These are phyloP conservation scores for Phaethornis superciliosus DNA, from an alignment of 2,113 vertebrate species.

Conservation along the genomic window DNA sequence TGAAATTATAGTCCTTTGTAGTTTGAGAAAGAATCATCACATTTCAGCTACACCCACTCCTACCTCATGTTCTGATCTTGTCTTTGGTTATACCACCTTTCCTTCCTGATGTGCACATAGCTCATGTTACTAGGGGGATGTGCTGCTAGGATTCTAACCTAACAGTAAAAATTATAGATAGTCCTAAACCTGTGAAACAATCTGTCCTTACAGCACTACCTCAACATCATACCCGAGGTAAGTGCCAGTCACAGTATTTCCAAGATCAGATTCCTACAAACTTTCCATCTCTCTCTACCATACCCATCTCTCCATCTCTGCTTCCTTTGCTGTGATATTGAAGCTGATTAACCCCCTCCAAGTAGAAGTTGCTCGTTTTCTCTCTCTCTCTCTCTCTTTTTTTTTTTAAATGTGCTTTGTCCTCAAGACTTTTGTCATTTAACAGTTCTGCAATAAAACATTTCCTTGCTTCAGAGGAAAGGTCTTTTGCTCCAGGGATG, in stretches of 20 bases:
- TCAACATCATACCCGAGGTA: not conserved
- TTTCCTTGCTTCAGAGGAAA: not conserved
- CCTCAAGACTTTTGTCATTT: not conserved
- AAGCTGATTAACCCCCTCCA: not conserved
- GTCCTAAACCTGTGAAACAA: not conserved
- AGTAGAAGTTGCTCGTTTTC: not conserved
- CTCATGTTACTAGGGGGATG: not conserved
- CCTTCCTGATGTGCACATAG: not conserved
- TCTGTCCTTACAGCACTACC: not conserved
- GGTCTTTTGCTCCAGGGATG: not conserved
- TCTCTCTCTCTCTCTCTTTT: not conserved
- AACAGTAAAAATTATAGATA: not conserved
- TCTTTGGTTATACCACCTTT: slow-evolving; percentile 26
- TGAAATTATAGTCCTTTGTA: slow-evolving; percentile 39
- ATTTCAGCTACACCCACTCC: slow-evolving; percentile 49
- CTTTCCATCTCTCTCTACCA: not conserved
- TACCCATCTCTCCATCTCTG: not conserved
- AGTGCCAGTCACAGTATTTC: not conserved
- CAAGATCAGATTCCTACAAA: not conserved
- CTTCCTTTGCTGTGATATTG: not conserved
- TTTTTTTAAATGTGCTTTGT: not conserved
- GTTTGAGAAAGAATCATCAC: slow-evolving; percentile 46
- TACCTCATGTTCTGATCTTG: slow-evolving; percentile 46
- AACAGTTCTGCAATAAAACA: not conserved
- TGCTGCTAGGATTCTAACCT: slow-evolving; percentile 14